Conservation (phyloP, 2,888 invertebrate species). For the Trachelus troglodyta region DNA sequence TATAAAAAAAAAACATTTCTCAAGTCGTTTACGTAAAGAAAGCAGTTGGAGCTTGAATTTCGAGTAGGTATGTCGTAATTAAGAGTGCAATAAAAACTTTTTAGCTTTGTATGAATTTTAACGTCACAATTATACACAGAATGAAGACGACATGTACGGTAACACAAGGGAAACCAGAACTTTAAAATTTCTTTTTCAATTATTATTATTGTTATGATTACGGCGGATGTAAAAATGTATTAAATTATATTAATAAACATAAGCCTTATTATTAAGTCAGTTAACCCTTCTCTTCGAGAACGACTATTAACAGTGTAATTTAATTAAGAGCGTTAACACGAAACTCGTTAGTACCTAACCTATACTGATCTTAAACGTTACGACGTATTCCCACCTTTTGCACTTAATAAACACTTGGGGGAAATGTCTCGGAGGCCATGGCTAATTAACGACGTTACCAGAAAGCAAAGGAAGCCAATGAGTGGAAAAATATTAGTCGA, state of each 20-base stretch:
- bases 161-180: neutral
- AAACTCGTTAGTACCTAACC: neutral
- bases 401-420: neutral
- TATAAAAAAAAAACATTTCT: neutral
- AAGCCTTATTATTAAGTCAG: neutral
- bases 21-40: neutral
- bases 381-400: neutral
- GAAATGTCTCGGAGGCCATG: neutral
- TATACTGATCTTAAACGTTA: neutral
- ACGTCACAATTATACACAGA: neutral
- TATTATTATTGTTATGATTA: neutral
- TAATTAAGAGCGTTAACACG: neutral
- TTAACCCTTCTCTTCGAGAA: neutral
- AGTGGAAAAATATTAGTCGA: neutral
- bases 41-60: neutral
- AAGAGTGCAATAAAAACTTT: neutral
- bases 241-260: neutral
- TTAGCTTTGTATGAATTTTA: neutral
- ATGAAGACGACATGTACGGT: neutral
- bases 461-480: neutral
- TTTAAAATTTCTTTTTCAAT: neutral
- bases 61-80: neutral
- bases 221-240: neutral
- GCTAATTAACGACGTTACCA: neutral
- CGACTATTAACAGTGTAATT: too few species aligned